These are phyloP conservation scores for Maconellicoccus hirsutus DNA, from an alignment of 1,140 invertebrate species.

Conservation along the genomic window DNA sequence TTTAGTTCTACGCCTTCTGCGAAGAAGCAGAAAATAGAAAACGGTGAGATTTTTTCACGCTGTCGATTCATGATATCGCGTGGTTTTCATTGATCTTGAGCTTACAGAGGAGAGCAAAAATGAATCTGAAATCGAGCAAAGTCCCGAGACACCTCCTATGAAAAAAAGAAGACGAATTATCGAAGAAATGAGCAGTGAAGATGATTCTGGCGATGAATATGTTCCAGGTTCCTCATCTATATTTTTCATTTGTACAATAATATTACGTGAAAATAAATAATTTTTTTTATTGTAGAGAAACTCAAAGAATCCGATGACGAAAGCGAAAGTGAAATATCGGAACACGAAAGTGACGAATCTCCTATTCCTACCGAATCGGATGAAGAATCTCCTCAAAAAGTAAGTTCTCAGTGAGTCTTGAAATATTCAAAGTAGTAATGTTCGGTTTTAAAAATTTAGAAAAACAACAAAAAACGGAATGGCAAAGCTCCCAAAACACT, in stretches of 20 bases:
- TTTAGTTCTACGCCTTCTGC: background rate
- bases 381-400: background rate
- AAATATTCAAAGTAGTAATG: background rate
- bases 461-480: background rate
- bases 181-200: slow-evolving; percentile 23
- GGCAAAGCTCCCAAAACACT: background rate
- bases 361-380: background rate
- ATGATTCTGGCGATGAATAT: slow-evolving; percentile 31
- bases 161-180: slow-evolving; percentile 16
- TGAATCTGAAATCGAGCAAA: slow-evolving; percentile 23
- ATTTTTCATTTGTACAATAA: background rate
- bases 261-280: background rate
- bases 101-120: background rate
- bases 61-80: background rate
- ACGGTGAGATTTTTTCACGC: background rate
- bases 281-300: background rate
- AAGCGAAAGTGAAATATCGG: background rate
- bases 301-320: background rate
- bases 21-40: background rate
- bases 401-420: background rate
- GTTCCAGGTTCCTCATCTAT: slow-evolving; percentile 27
- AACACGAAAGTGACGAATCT: background rate
- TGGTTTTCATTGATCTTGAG: background rate
- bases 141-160: slow-evolving; percentile 5
- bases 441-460: background rate